Conservation (phyloP, 2,888 invertebrate genomes). For the Atrina japonica region DNA sequence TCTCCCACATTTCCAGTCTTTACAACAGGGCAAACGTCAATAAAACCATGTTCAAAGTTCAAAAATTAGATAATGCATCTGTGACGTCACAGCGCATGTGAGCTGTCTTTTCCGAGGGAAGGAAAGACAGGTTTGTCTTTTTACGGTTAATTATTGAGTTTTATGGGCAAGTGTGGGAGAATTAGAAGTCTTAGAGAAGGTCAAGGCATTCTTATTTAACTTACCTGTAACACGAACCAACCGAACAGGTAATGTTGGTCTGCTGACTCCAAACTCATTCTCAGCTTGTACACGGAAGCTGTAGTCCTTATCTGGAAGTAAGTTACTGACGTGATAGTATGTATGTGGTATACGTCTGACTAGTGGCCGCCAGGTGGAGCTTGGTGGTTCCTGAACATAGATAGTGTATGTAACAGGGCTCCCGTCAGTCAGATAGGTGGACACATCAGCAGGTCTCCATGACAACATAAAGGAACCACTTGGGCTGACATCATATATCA, state of each 20-base stretch:
- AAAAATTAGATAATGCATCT: too few species aligned
- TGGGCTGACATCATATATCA: conserved; percentile 67
- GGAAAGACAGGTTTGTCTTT: too few species aligned
- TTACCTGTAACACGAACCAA: conserved; percentile 63
- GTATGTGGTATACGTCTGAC: conserved; percentile 70
- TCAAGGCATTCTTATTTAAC: conserved; percentile 6
- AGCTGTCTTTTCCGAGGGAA: too few species aligned
- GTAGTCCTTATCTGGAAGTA: conserved; percentile 89
- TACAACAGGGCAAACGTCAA: too few species aligned
- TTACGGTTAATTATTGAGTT: too few species aligned
- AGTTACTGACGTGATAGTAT: conserved; percentile 64
- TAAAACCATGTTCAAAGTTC: too few species aligned
- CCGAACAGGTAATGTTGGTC: conserved; percentile 89
- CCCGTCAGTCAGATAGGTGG: conserved; percentile 57
- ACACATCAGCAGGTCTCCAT: conserved; percentile 71
- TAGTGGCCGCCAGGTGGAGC: conserved; percentile 66
- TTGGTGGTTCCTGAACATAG: conserved; percentile 66
- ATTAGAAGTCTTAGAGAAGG: too few species aligned
- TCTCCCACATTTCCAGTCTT: too few species aligned
- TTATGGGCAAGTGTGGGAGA: too few species aligned
- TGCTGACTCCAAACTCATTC: conserved; percentile 97
- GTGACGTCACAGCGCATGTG: too few species aligned
- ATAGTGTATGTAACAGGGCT: conserved; percentile 70
- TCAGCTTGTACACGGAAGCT: conserved; percentile 97
- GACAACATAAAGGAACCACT: conserved; percentile 66